These are phyloP conservation scores for Aegypius monachus DNA, from an alignment of 2,113 vertebrate species.

Conservation along the genomic window DNA sequence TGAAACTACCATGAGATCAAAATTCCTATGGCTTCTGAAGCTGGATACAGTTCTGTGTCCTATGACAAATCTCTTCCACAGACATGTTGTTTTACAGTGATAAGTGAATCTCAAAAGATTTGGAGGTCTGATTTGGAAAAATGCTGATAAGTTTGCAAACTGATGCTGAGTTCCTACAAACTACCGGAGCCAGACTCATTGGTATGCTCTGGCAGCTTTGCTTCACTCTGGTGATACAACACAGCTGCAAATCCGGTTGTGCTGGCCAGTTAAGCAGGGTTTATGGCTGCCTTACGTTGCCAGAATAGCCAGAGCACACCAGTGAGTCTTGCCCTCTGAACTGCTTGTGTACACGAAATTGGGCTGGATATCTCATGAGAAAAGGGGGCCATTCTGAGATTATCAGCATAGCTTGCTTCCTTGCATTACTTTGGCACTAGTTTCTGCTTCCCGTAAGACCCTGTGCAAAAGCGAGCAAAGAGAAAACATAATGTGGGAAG, in stretches of 20 bases:
- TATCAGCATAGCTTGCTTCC: constrained; percentile 57
- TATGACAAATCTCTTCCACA: background rate
- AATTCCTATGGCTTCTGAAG: background rate
- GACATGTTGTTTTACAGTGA: background rate
- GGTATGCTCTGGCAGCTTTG: constrained; percentile 29
- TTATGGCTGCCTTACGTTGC: background rate
- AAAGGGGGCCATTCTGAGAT: background rate
- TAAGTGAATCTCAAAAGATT: background rate
- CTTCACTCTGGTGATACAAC: background rate
- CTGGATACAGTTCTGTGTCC: background rate
- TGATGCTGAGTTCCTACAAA: background rate
- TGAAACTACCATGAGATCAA: background rate
- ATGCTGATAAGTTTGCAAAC: background rate
- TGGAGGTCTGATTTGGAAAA: background rate
- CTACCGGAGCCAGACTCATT: background rate
- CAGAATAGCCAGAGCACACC: background rate
- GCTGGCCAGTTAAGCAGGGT: background rate
- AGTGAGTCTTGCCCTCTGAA: background rate
- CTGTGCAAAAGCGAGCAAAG: constrained; percentile 45
- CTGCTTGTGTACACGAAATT: background rate
- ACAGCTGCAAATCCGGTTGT: background rate
- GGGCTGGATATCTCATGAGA: background rate
- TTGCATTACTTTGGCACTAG: constrained; percentile 41
- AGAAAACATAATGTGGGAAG: constrained; percentile 61
- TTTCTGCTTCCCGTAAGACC: constrained; percentile 48